Evolutionary conservation across 1,140 invertebrate genomes (phyloP).

Genomic region (Lasaia peninsularis): DNA sequence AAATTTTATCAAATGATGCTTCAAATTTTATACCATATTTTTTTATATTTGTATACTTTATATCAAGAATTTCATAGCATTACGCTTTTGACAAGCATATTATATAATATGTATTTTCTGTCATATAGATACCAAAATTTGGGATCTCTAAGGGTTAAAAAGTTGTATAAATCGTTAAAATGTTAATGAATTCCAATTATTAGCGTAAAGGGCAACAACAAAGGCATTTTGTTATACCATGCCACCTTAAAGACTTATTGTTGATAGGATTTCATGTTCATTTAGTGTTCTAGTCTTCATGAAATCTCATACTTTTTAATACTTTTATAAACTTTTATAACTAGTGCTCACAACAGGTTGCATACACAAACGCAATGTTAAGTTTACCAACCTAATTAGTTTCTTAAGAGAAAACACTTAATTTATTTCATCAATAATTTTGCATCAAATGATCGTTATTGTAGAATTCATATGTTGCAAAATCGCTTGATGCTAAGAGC

Average conservation of each 20-base stretch:
- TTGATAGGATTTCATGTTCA: slow-evolving; percentile 74
- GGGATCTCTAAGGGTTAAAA: slow-evolving; percentile 59
- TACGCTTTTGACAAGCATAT: slow-evolving; percentile 36
- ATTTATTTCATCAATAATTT: background rate
- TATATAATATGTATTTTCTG: slow-evolving; percentile 33
- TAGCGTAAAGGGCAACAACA: slow-evolving; percentile 51
- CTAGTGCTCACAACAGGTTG: slow-evolving; percentile 11
- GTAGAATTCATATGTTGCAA: background rate
- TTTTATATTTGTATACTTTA: background rate
- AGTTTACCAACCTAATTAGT: background rate
- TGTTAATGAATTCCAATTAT: slow-evolving; percentile 72
- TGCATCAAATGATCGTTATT: background rate
- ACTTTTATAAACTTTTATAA: slow-evolving; percentile 17
- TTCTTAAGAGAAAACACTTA: background rate
- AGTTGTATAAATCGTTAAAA: slow-evolving; percentile 70
- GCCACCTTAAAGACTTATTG: slow-evolving; percentile 75
- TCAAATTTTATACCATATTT: background rate
- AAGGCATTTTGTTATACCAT: slow-evolving; percentile 67
- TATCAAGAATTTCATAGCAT: slow-evolving; percentile 33
- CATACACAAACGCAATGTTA: slow-evolving; percentile 15
- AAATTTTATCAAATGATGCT: background rate
- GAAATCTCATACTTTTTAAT: slow-evolving; percentile 68
- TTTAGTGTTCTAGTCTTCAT: slow-evolving; percentile 75
- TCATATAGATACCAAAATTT: slow-evolving; percentile 57
- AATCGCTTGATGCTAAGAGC: slow-evolving; percentile 14